Base-by-base conservation (phyloP, 2,888 invertebrate genomes). In the Monoplex corrugatus region DNA sequence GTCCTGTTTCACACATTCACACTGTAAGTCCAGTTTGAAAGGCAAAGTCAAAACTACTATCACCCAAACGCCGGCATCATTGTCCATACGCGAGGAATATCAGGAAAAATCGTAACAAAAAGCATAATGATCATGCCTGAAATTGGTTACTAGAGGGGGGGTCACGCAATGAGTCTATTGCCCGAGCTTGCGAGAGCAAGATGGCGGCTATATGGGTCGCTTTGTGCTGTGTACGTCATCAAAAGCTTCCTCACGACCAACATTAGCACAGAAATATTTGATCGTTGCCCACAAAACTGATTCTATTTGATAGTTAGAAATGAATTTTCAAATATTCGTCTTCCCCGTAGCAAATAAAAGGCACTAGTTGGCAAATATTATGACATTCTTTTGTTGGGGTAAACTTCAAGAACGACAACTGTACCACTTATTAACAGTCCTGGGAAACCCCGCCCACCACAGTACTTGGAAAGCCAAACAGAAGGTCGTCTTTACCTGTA, bases 81-180 rank as follows among this genome's bases (percentile, higher is more conserved):
- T 93, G 93, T 93, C 94, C 93, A 93, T 92, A 93, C 93, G 93
- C 92, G 92, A 89, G 92, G 92, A 93, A 93, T 93, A 93, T 94
- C 93, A 93, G 90, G 92, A 93, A 94, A 94, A 93, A 93, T 93
- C 93, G 92, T 92, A 93, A 94, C 94, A 95, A 95, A 95, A 95
- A 95, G 94, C 95, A 95, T 95, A 94, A 95, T 95, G 95, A 95
- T 94, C 95, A 94, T 94, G 95, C 94, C 94, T 92, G 93, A 92
- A 93, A 95, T 94, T 94, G 91, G 91, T 90, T 92, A 91, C 93
- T 93, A 95, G 94, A 95, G 95, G 95, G 95, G 93, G 94, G 89
- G 85, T 84, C 86, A 90, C 92, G 43, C 92, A 94, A 94, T 93
- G 93, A 89, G 89, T 90, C 92, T 93, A 92, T 93, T 91, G 90